phyloP scores from a whole-genome alignment of 2,113 vertebrate species.

The Osmerus eperlanus region DNA sequence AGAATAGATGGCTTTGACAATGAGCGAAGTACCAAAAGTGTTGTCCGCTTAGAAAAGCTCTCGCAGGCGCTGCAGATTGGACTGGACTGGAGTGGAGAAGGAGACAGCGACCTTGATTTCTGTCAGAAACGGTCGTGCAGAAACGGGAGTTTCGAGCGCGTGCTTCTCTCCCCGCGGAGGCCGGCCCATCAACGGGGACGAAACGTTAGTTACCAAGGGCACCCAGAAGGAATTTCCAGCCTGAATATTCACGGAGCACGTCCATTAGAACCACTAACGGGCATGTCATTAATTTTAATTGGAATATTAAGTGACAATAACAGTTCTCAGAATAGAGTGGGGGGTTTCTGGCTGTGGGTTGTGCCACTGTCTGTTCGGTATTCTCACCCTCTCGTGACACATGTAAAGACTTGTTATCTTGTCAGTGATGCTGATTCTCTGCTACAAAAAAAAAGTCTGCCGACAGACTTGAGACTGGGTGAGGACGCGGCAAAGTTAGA shows the following conservation, averaged over 20 bases:
- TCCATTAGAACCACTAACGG: conserved; percentile 26
- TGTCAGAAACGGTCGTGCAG: background rate
- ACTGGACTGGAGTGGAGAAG: background rate
- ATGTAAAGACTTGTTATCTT: conserved; percentile 21
- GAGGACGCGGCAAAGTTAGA: background rate
- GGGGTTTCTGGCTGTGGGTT: background rate
- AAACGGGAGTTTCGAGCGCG: conserved; percentile 30
- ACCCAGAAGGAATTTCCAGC: conserved; percentile 41
- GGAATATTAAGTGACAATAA: conserved; percentile 39
- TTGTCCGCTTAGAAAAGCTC: too few species aligned
- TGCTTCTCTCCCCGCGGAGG: conserved; percentile 38
- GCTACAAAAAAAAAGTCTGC: too few species aligned
- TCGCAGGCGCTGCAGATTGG: background rate
- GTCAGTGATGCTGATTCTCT: conserved; percentile 28
- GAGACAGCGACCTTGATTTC: background rate
- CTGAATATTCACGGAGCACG: background rate
- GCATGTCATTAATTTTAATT: conserved; percentile 53
- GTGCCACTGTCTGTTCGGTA: conserved; percentile 13
- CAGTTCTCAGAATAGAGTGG: conserved; percentile 19
- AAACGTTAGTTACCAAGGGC: conserved; percentile 39
- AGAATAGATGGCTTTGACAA: too few species aligned
- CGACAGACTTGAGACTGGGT: background rate
- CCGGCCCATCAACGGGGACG: too few species aligned
- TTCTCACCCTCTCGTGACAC: conserved; percentile 8
- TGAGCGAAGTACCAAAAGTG: too few species aligned